Base-by-base conservation (phyloP, 2,888 invertebrate genomes). In the Bhutanitis thaidina region DNA sequence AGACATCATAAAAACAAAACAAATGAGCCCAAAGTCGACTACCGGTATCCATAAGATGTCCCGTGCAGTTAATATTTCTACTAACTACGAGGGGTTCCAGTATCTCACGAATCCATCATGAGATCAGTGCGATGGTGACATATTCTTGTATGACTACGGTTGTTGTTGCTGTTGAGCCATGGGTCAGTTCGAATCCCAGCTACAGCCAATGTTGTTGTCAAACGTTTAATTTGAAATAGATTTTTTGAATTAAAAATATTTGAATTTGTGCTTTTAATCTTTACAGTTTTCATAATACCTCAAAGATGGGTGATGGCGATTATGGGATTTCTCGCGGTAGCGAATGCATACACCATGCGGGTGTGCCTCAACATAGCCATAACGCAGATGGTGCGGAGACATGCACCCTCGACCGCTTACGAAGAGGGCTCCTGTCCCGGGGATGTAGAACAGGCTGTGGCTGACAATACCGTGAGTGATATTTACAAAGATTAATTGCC, bases 321-420 rank as follows among this genome's bases (percentile, higher is more conserved):
- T 36, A 94, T 94, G 94, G 93, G 94, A 14, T 93, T 94, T 71
- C 71, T 94, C 62, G 94, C 93, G 8, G 90, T 94, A 34, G 90
- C 93, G 46, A 94, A 94, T 67, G 94, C 94, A 13, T 94, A 94
- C 71, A 93, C 94, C 53, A 94, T 94, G 94, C 88, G 94, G 7
- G 92, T 94, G 3, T 93, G 93, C 56, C 89, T 94, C 10, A 94
- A 94, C 55, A 91, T 94, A 38, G 93, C 94, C 16, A 94, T 94
- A 54, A 94, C 94, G 0, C 92, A 93, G 64, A 93, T 94, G 92
- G 93, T 93, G 20, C 71, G 78, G 25, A 62, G 74, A 43, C 74
- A 69, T 13, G 55, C 73, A 0, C 60, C 68, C 32, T 57, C 79
- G 0, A 52, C 62, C 0, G 80, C 65, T 1, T 61, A 66, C 27